These are phyloP conservation scores for Notocelia uddmanniana DNA, from an alignment of 2,888 invertebrate genomes.

Conservation along the genomic window DNA sequence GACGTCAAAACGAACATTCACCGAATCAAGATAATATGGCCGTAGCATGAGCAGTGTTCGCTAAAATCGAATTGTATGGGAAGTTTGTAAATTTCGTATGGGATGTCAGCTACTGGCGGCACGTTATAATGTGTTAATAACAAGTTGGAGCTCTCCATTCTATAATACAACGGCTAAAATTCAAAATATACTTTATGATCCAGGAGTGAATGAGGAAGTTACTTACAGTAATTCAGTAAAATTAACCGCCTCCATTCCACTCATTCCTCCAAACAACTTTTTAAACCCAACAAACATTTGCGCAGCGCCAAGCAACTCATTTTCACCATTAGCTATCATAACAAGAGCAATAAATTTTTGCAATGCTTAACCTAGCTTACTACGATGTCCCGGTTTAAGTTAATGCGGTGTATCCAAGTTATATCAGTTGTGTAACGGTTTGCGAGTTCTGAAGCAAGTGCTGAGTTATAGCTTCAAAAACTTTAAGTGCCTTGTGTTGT, in stretches of 20 bases:
- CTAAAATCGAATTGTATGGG: too few relatives aligned
- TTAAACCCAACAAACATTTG: constrained; percentile 26
- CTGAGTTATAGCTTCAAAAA: constrained; percentile 38
- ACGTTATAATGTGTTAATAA: too few relatives aligned
- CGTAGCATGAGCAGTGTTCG: too few relatives aligned
- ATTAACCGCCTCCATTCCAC: neutral
- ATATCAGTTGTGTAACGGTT: constrained; percentile 41
- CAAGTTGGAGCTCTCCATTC: neutral
- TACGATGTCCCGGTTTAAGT: constrained; percentile 33
- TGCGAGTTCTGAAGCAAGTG: constrained; percentile 34
- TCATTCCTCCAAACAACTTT: constrained; percentile 27
- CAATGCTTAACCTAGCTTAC: constrained; percentile 28
- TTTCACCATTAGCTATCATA: constrained; percentile 39
- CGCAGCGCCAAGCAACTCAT: constrained; percentile 27
- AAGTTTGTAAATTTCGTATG: too few relatives aligned
- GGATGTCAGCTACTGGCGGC: too few relatives aligned
- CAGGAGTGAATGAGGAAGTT: neutral
- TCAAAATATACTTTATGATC: neutral
- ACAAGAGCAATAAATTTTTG: constrained; percentile 42
- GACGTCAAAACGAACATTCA: too few relatives aligned
- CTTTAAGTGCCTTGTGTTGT: constrained; percentile 30
- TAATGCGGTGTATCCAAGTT: constrained; percentile 36
- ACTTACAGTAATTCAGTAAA: neutral
- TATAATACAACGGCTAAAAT: neutral
- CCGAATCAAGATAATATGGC: too few relatives aligned